Evolutionary conservation across 2,113 vertebrate species (phyloP).

Genomic region (Noturus placidus): DNA sequence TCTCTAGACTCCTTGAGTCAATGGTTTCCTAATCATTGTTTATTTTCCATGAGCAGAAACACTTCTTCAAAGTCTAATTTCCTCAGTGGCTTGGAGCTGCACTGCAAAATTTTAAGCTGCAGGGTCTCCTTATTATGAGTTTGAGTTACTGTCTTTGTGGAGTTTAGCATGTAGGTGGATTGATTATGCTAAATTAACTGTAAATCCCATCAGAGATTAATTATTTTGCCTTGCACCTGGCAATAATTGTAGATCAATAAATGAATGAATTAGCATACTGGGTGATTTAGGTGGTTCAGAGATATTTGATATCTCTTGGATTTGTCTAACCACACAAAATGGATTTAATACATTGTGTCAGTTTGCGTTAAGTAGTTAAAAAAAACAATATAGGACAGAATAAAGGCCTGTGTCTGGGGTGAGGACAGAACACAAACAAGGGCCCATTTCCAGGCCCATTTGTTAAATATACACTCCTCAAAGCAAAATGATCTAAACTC

Average conservation of each 20-base stretch:
- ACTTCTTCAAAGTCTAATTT: neutral
- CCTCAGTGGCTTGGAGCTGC: neutral
- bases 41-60: slow-evolving; percentile 13
- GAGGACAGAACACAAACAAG: slow-evolving; percentile 69
- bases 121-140: neutral
- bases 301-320: slow-evolving; percentile 74
- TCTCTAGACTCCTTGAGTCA: slow-evolving; percentile 65
- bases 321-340: slow-evolving; percentile 70
- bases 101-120: neutral
- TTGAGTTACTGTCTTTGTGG: neutral
- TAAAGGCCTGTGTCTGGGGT: slow-evolving; percentile 70
- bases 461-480: slow-evolving; percentile 64
- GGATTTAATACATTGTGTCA: slow-evolving; percentile 77
- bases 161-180: neutral
- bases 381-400: slow-evolving; percentile 61
- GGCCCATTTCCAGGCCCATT: slow-evolving; percentile 61
- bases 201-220: too few species aligned
- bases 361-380: slow-evolving; percentile 75
- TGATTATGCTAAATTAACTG: neutral
- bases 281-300: neutral
- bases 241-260: too few species aligned
- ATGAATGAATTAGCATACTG: too few species aligned
- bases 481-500: slow-evolving; percentile 63
- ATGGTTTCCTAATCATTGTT: slow-evolving; percentile 71
- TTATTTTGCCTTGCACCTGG: neutral